These are phyloP conservation scores for Palythoa grandiflora DNA, from an alignment of 92 coral and sea anemone species.

Conservation along the genomic window DNA sequence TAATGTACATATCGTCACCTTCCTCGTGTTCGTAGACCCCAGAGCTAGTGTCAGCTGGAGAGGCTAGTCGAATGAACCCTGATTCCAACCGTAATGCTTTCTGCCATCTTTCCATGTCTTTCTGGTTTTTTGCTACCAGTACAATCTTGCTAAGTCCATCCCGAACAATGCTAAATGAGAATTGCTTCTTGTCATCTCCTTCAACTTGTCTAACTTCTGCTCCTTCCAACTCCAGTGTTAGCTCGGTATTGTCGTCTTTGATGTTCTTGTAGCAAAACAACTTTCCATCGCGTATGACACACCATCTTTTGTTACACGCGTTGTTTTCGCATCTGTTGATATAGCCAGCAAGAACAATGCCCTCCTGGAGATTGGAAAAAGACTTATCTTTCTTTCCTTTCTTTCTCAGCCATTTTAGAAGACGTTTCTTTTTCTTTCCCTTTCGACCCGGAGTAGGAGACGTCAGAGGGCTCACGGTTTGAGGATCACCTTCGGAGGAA, in stretches of 20 bases:
- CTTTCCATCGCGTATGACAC: conserved; percentile 84
- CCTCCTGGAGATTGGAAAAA: conserved; percentile 85
- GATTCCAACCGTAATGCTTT: conserved; percentile 86
- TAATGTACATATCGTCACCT: conserved; percentile 77
- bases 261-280: conserved; percentile 86
- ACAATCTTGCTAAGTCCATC: conserved; percentile 73
- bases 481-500: conserved; percentile 76
- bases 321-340: conserved; percentile 73
- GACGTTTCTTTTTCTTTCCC: conserved; percentile 77
- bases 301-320: conserved; percentile 81
- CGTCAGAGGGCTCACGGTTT: conserved; percentile 56
- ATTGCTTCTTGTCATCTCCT: conserved; percentile 71
- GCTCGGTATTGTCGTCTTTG: conserved; percentile 82
- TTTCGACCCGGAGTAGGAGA: conserved; percentile 74
- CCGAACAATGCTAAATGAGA: conserved; percentile 74
- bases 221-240: conserved; percentile 78
- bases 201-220: conserved; percentile 74
- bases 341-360: conserved; percentile 89
- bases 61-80: conserved; percentile 80
- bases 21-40: conserved; percentile 86
- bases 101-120: conserved; percentile 91
- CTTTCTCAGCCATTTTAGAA: conserved; percentile 90
- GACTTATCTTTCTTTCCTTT: conserved; percentile 71
- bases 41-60: conserved; percentile 81
- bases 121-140: conserved; percentile 74